Evolutionary conservation across 2,113 vertebrate genomes (phyloP), one percentile per base, ranked within the genome.

Genomic region (Myotis brandtii): DNA sequence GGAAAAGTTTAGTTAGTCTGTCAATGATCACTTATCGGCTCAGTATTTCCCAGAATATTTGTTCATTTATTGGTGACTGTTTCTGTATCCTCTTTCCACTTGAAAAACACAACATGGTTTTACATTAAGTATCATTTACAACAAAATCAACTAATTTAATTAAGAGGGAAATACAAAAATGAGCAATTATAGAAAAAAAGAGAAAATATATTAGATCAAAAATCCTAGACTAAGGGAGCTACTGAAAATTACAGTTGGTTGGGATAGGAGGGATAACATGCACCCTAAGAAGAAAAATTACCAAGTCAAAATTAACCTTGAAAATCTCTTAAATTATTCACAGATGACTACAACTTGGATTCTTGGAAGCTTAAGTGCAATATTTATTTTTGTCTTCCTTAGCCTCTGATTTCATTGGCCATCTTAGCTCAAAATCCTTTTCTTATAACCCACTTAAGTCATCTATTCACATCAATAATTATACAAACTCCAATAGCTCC

Each of bases 71-170:
- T 69, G n/a, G 27, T 34, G 17, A 52, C 25, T 77, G 18, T 80
- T 80, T 9, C 34, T 82, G 3, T 62, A 43, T 27, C 37, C 2
- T 84, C 34, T 93, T 32, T 13, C 21, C 64, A 76, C 25, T 85
- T n/a, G 7, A 18, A 81, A 75, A 93, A 62, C 50, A 32, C 54
- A 52, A 43, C 1, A 34, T 30, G 6, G 2, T 27, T 50, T 92
- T 37, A 46, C 0, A 7, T 70, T 64, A 90, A 79, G 62, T 27
- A 18, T 75, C 40, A 64, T 87, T 70, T 70, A 46, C 2, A 70
- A 52, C 14, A 81, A 4, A 96, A 50, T 66, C 17, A 92, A 82
- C 21, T 75, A 96, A 50, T 90, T 75, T 75, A 96, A 50, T 90
- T 75, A 25, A 84, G 70, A 75, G 12, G 7, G 80, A 67, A 96